A percentile compares a stretch with the other conserved stretches of the same genome.
These are phyloP conservation scores for Hafferia zeledoni DNA, from an alignment of 2,797 vertebrate species.

Conservation along the genomic window DNA sequence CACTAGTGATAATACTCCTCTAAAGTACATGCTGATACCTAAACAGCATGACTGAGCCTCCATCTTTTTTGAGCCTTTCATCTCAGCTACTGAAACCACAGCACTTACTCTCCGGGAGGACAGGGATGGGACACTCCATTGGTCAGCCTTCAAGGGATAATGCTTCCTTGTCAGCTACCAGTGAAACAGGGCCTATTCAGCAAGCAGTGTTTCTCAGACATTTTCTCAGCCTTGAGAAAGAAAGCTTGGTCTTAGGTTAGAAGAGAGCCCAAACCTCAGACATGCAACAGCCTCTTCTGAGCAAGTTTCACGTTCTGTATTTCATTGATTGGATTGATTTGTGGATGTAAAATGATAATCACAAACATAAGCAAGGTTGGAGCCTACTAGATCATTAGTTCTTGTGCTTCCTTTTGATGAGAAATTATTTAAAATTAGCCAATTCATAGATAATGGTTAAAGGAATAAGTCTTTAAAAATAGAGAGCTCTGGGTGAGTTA, in stretches of 20 bases:
- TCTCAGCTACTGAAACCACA: neutral
- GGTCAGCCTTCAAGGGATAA: neutral
- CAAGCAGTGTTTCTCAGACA: neutral
- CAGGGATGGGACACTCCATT: rapidly evolving
- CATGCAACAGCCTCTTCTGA: rapidly evolving
- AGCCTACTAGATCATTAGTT: neutral
- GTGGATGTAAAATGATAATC: neutral
- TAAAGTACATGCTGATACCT: neutral
- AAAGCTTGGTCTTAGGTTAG: rapidly evolving
- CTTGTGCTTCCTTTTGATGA: neutral
- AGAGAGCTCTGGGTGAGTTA: neutral
- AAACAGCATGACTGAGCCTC: neutral
- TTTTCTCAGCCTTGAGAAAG: neutral
- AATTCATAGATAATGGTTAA: neutral
- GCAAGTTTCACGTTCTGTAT: neutral
- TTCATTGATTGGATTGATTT: neutral
- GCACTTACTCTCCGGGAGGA: neutral
- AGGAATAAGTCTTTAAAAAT: neutral
- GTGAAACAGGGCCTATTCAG: no score
- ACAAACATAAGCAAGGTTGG: neutral
- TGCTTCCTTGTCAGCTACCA: neutral
- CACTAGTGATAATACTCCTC: neutral
- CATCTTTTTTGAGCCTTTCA: neutral
- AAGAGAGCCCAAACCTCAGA: neutral
- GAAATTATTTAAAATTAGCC: neutral